Conservation (phyloP, 2,888 invertebrate species). For the Dilophus febrilis region DNA sequence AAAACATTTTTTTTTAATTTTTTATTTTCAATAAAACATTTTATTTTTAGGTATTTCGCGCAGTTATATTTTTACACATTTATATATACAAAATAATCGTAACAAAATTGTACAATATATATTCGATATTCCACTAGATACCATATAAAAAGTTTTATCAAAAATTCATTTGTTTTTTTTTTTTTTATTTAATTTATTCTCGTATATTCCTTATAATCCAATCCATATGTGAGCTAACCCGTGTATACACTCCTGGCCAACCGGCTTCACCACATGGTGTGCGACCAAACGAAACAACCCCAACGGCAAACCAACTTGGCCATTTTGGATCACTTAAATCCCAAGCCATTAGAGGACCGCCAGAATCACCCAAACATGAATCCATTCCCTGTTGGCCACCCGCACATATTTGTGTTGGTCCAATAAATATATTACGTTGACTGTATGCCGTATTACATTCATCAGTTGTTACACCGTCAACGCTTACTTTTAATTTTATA, state of each 20-base stretch:
- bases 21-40: no score
- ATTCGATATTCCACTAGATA: background rate
- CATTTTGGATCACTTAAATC: constrained; percentile 15
- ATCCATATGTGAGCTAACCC: constrained; percentile 34
- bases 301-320: constrained; percentile 29
- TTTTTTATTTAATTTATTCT: background rate
- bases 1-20: no score
- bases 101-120: background rate
- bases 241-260: constrained; percentile 43
- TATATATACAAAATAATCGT: no score
- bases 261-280: constrained; percentile 33
- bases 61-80: no score
- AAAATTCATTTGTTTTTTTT: background rate
- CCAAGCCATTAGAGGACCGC: constrained; percentile 38
- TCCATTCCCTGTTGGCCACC: constrained; percentile 38
- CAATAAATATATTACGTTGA: constrained; percentile 26
- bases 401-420: constrained; percentile 39
- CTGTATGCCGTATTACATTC: constrained; percentile 34
- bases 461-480: constrained; percentile 27
- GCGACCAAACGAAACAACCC: constrained; percentile 39
- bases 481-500: constrained; percentile 30
- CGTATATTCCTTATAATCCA: constrained; percentile 39
- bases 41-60: no score
- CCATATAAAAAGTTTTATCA: background rate
- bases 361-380: constrained; percentile 42